Evolutionary conservation across 2,797 vertebrate species (phyloP).

Genomic region (Acanthopagrus latus): DNA sequence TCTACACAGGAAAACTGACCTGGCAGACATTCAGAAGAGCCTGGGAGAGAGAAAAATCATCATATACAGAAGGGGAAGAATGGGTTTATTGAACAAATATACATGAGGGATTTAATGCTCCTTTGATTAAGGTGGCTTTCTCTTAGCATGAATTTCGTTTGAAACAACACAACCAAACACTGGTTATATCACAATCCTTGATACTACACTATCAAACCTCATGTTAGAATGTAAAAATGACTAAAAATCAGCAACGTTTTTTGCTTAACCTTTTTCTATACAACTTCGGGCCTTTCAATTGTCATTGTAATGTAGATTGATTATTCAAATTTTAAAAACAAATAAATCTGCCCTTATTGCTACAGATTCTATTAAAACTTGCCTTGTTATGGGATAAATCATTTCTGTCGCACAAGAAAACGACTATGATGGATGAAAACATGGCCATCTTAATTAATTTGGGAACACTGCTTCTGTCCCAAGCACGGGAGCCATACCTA

Average conservation of each 20-base stretch:
- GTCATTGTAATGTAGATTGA: background rate
- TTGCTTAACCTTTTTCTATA: background rate
- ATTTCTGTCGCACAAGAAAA: background rate
- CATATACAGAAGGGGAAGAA: too few species aligned
- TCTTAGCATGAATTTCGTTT: background rate
- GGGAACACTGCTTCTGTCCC: background rate
- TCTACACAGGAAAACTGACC: constrained; percentile 86
- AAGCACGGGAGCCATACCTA: constrained; percentile 8
- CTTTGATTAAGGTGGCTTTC: background rate
- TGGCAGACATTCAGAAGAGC: constrained; percentile 72
- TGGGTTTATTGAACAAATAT: background rate
- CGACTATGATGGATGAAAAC: background rate
- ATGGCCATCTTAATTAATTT: background rate
- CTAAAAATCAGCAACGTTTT: background rate
- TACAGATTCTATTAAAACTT: too few species aligned
- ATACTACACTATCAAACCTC: background rate
- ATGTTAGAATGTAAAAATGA: background rate
- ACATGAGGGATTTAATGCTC: too few species aligned
- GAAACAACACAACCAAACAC: background rate
- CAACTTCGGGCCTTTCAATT: background rate
- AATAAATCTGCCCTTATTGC: too few species aligned
- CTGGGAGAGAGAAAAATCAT: background rate
- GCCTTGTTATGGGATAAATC: background rate
- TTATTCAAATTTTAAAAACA: background rate
- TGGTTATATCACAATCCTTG: background rate